Evolutionary conservation across 1,140 invertebrate genomes (phyloP).

Genomic region (Theocolax elegans): DNA sequence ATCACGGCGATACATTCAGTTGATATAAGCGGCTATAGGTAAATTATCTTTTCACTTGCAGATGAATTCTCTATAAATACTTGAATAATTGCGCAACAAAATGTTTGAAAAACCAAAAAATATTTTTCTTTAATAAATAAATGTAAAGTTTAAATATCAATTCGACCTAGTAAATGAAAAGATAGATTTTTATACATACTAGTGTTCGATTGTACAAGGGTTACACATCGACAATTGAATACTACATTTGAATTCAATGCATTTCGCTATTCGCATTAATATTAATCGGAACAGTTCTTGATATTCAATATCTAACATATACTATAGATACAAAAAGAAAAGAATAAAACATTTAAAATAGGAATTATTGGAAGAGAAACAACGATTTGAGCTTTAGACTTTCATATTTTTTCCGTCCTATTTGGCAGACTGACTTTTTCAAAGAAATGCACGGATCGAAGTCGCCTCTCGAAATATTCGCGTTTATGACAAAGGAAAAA

Average conservation of each 20-base stretch:
- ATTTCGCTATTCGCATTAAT: too few species aligned
- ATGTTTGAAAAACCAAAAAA: not conserved
- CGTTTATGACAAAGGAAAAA: too few species aligned
- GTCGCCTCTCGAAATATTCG: slow-evolving; percentile 19
- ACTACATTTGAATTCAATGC: too few species aligned
- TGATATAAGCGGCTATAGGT: not conserved
- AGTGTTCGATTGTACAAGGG: too few species aligned
- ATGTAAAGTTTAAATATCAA: too few species aligned
- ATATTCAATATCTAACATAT: too few species aligned
- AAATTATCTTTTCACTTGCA: not conserved
- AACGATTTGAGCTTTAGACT: not conserved
- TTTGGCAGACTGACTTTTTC: slow-evolving; percentile 10
- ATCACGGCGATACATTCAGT: not conserved
- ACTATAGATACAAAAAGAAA: too few species aligned
- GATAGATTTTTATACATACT: too few species aligned
- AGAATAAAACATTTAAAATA: not conserved
- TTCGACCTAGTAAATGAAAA: too few species aligned
- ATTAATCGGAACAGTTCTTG: not conserved
- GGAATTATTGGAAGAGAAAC: not conserved
- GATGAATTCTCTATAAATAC: not conserved
- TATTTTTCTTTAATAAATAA: too few species aligned
- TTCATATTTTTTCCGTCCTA: slow-evolving; percentile 10
- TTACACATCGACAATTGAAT: too few species aligned
- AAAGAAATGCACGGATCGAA: slow-evolving; percentile 10
- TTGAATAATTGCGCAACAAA: not conserved